phyloP scores from a whole-genome alignment of 1,140 invertebrate species.

The Drosophila saltans region DNA sequence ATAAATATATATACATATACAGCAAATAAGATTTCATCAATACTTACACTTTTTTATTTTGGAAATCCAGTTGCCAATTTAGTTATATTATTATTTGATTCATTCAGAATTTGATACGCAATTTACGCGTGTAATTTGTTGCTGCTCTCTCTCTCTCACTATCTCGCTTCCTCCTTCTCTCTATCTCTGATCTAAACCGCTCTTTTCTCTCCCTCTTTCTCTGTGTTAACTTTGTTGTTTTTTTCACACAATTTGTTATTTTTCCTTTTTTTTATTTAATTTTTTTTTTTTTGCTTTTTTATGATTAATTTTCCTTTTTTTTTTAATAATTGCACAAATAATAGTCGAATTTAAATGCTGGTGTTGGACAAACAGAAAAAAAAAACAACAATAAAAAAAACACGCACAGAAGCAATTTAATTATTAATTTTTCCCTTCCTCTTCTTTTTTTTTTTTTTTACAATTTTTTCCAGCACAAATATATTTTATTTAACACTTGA shows the following conservation, averaged over 20 bases:
- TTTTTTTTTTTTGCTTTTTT: constrained; percentile 47
- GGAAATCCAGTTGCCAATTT: constrained; percentile 35
- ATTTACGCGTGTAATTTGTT: constrained; percentile 74
- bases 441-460: constrained; percentile 14
- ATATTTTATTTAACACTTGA: constrained; percentile 4
- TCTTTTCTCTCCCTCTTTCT: background rate
- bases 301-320: constrained; percentile 47
- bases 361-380: constrained; percentile 1
- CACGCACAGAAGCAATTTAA: constrained; percentile 52
- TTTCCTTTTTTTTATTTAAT: constrained; percentile 24
- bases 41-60: constrained; percentile 69
- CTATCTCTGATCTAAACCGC: constrained; percentile 16
- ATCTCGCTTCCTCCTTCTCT: constrained; percentile 3
- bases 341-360: constrained; percentile 63
- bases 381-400: constrained; percentile 11
- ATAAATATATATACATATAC: background rate
- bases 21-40: constrained; percentile 28
- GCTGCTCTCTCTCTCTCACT: constrained; percentile 31
- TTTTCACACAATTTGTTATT: constrained; percentile 66
- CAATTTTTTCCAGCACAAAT: constrained; percentile 36
- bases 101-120: constrained; percentile 78
- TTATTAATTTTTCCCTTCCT: constrained; percentile 27
- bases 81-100: constrained; percentile 47
- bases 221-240: constrained; percentile 13
- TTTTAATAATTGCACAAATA: constrained; percentile 74